Evolutionary conservation across 1,140 invertebrate species (phyloP).

Genomic region (Musca domestica): DNA sequence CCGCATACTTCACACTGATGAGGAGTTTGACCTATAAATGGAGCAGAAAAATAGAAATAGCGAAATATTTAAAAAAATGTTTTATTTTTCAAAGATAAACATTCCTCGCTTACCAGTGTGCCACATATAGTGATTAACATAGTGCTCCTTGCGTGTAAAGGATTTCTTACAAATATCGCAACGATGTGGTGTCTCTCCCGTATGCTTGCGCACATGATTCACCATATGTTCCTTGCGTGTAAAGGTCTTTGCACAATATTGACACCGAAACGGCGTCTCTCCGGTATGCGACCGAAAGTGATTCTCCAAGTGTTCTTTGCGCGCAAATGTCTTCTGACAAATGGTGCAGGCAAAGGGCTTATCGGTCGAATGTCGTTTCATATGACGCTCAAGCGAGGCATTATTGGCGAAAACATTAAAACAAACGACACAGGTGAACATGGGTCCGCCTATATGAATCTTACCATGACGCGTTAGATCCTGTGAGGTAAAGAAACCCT

Average conservation of each 20-base stretch:
- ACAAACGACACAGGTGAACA: conserved; percentile 72
- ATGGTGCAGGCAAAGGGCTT: conserved; percentile 78
- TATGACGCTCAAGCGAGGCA: conserved; percentile 67
- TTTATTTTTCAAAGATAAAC: background rate
- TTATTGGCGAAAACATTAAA: conserved; percentile 75
- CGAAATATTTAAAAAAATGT: background rate
- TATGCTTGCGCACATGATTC: conserved; percentile 84
- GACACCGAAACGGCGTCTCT: conserved; percentile 71
- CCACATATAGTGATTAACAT: conserved; percentile 79
- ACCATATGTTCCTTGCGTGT: conserved; percentile 82
- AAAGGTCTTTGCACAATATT: conserved; percentile 84
- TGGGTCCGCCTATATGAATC: conserved; percentile 71
- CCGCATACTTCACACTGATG: conserved; percentile 57
- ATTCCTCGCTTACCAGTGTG: conserved; percentile 62
- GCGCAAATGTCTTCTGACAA: conserved; percentile 83
- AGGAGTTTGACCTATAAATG: conserved; percentile 48
- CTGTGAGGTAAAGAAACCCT: conserved; percentile 72
- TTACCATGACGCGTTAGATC: conserved; percentile 77
- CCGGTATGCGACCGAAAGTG: conserved; percentile 81
- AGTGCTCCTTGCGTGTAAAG: conserved; percentile 80
- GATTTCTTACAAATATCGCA: conserved; percentile 83
- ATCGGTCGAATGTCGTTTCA: conserved; percentile 75
- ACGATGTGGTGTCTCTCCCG: conserved; percentile 80
- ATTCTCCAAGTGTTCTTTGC: conserved; percentile 82
- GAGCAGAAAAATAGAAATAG: background rate